Conservation (phyloP, 2,113 vertebrate genomes). For the Corapipo altera region DNA sequence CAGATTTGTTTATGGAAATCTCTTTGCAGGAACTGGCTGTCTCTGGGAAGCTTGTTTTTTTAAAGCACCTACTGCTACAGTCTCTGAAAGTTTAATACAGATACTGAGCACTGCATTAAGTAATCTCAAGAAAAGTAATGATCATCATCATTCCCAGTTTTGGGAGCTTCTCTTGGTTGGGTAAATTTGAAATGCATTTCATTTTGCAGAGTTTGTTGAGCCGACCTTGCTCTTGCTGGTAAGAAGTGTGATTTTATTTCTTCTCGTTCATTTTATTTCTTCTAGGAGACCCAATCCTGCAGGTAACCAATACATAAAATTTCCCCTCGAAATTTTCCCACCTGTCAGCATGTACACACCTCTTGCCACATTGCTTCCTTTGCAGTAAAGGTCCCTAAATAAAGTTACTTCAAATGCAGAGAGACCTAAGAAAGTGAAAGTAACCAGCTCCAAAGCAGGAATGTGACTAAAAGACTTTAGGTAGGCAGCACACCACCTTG, state of each 20-base stretch:
- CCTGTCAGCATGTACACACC: not conserved
- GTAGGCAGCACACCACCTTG: not conserved
- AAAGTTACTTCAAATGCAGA: not conserved
- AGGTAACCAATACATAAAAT: fast-evolving
- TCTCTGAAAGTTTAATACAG: not conserved
- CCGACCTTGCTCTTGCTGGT: not conserved
- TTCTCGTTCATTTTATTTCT: not conserved
- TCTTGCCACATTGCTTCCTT: not conserved
- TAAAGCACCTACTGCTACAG: not conserved
- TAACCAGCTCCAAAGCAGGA: not conserved
- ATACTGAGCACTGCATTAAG: not conserved
- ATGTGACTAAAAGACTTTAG: not conserved
- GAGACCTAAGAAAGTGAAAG: not conserved
- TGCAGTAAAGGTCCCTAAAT: not conserved
- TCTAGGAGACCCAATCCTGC: fast-evolving
- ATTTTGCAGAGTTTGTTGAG: not conserved
- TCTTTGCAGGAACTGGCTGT: not conserved
- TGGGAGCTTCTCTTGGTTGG: not conserved
- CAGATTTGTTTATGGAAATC: not conserved
- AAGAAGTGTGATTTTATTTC: not conserved
- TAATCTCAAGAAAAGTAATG: not conserved
- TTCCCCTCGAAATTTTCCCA: not conserved
- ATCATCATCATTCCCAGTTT: not conserved
- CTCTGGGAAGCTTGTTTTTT: not conserved
- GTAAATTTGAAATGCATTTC: not conserved